phyloP scores from a whole-genome alignment of 2,113 vertebrate genomes.

The Cygnus atratus region DNA sequence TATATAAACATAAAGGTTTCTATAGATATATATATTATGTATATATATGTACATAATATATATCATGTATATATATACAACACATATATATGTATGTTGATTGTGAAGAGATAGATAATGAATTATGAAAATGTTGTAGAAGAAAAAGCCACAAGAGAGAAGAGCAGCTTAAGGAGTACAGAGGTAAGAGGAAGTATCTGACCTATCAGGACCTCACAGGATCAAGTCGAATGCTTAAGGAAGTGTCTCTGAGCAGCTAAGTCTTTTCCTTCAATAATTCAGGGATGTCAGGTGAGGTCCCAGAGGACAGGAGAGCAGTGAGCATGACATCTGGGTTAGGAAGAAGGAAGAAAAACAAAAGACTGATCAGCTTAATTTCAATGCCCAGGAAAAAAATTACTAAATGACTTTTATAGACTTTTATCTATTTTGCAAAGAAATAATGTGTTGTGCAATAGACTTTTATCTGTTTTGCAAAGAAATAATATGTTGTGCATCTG shows the following conservation, averaged over 20 bases:
- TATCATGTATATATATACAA: neutral
- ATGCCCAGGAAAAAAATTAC: neutral
- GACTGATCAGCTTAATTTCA: neutral
- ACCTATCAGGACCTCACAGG: neutral
- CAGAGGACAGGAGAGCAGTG: neutral
- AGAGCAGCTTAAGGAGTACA: neutral
- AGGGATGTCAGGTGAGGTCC: neutral
- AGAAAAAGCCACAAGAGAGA: neutral
- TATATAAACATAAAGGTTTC: neutral
- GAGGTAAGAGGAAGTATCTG: neutral
- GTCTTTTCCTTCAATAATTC: neutral
- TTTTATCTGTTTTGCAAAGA: neutral
- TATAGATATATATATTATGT: too few relatives aligned
- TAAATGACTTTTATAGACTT: neutral
- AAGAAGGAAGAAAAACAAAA: neutral
- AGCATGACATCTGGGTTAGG: neutral
- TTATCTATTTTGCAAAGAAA: neutral
- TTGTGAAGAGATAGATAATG: neutral
- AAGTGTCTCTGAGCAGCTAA: neutral
- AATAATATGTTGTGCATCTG: fast-evolving
- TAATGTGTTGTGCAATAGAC: fast-evolving
- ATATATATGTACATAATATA: too few relatives aligned
- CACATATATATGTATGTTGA: neutral
- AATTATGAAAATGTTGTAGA: neutral
- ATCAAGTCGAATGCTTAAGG: neutral